Evolutionary conservation across 30 jellyfish, hydroid and myxozoan species (phyloP), one percentile per base, ranked within the genome.

Genomic region (Euphysa ruthae): DNA sequence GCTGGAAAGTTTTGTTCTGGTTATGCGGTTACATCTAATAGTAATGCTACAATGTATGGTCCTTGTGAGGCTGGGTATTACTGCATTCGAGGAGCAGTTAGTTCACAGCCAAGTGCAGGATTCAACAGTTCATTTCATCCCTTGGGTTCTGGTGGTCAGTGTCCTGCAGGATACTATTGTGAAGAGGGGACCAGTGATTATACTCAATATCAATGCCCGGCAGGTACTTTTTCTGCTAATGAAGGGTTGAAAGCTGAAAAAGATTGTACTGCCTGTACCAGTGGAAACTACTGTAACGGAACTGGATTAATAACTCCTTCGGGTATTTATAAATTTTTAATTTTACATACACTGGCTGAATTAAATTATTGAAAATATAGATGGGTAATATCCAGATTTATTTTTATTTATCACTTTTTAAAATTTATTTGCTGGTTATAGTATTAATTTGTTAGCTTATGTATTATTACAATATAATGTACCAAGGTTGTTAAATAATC

Each of bases 81-180:
- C 68, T 88, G 97, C 71, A 73, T 70, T 15, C 14, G 66, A 6
- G 93, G 97, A 15, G 82, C 80, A 4, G 76, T 74, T 35, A 77
- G 80, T 18, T 55, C 71, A 14, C 75, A 91, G 24, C 97, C 97
- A 5, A 38, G 73, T 13, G 12, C n/a, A 38, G n/a, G n/a, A n/a
- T n/a, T n/a, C n/a, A n/a, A n/a, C n/a, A n/a, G n/a, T n/a, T n/a
- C n/a, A n/a, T n/a, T n/a, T n/a, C 43, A 56, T 27, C 85, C 85
- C 15, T 89, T 89, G 6, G 24, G 44, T 33, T 69, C 91, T 7
- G 62, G 85, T 49, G 94, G 97, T 15, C 49, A 18, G 32, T 88
- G 97, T 44, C 97, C 97, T 16, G 84, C 58, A 55, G 97, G 97
- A 4, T 49, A 66, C 30, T 88, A 79, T 70, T 88, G 97, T 71